Evolutionary conservation across 2,797 vertebrate species (phyloP), one percentile per base, ranked within the genome.

Genomic region (Synaphobranchus kaupii): DNA sequence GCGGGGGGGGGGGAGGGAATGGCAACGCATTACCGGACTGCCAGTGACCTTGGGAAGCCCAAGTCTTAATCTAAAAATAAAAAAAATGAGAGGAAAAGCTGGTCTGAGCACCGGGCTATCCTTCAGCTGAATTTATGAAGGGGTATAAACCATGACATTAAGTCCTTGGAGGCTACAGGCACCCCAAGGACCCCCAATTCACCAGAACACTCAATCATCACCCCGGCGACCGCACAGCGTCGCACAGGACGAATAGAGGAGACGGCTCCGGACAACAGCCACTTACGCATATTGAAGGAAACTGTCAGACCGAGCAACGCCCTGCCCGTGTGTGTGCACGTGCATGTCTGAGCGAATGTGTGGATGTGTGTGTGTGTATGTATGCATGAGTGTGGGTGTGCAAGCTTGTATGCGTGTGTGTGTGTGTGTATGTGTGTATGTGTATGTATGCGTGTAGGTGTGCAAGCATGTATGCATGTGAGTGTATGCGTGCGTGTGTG

Each of bases 51-150:
- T 94, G 89, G 87, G 88, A 90, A 85, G 78, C 89, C 84, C 50
- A 89, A 89, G 89, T 92, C 87, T 86, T 92, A 85, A 91, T 89
- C 89, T 87, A 86, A 66, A 88, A 89, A 88, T 80, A 91, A 91
- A 90, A 91, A 84, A 88, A 66, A 39, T 63, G 90, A 90, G 88
- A 81, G 84, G 90, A 88, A 89, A 91, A 87, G 86, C 76, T 88
- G 39, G 78, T 86, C 87, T 90, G 88, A 90, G 91, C 90, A 90
- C 90, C 87, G 89, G 90, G 90, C 89, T 90, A 91, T 90, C 86
- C 89, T 88, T 86, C 89, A 91, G 86, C 81, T 86, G 84, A 92
- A 94, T 94, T 91, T 94, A 93, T 92, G 90, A 91, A 56, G 71
- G 78, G 63, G 87, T 92, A 91, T 93, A 90, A 94, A 94, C 88